phyloP scores from a whole-genome alignment of 1,140 invertebrate species.

The Antheraea mylitta region DNA sequence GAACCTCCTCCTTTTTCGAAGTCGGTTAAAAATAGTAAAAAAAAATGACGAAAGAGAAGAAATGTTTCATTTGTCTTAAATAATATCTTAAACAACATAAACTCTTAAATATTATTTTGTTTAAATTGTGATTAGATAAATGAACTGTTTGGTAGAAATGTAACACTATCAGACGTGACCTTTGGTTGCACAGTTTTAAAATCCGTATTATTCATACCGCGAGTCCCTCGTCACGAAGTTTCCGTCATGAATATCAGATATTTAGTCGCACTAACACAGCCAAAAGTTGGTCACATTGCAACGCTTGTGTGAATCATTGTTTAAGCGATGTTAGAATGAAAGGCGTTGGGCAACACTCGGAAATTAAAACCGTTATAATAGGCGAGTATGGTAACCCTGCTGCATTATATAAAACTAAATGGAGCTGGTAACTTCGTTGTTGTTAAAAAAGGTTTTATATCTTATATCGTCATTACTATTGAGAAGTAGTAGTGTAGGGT shows the following conservation, averaged over 20 bases:
- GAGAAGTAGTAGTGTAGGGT: too few species aligned
- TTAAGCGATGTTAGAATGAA: slow-evolving; percentile 1
- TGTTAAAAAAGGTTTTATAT: too few species aligned
- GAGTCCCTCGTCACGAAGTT: background rate
- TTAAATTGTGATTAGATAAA: background rate
- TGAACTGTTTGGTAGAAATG: background rate
- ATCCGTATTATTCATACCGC: slow-evolving; percentile 8
- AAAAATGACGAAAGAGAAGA: too few species aligned
- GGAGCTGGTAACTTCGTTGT: too few species aligned
- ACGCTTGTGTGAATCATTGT: background rate
- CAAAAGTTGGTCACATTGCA: slow-evolving; percentile 8
- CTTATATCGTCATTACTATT: too few species aligned
- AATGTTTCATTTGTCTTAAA: background rate
- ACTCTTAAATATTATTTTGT: slow-evolving; percentile 1
- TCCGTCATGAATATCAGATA: slow-evolving; percentile 11
- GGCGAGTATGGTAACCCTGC: background rate
- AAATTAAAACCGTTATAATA: background rate
- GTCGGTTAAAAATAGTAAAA: too few species aligned
- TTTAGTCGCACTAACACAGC: slow-evolving; percentile 2
- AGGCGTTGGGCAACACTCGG: slow-evolving; percentile 1
- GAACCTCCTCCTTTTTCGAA: too few species aligned
- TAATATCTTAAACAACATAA: too few species aligned
- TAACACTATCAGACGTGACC: slow-evolving; percentile 1
- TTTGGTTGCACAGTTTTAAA: slow-evolving; percentile 11
- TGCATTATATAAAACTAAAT: background rate